Percentiles rank a stretch among this genome's conserved stretches.
These are phyloP conservation scores for Pogonocichla stellata DNA, from an alignment of 2,113 vertebrate species.

Conservation along the genomic window DNA sequence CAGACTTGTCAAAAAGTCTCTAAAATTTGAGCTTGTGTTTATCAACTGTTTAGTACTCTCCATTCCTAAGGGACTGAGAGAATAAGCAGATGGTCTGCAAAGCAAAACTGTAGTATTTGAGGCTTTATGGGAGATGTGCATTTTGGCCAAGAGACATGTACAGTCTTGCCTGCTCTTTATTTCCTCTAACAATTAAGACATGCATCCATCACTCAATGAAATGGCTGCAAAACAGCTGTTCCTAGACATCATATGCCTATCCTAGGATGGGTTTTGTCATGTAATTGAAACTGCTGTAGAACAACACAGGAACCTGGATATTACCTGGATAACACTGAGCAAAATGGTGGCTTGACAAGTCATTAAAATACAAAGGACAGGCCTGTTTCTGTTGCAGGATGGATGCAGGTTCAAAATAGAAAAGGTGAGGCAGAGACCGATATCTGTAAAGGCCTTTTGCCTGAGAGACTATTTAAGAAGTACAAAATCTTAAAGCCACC, in stretches of 20 bases:
- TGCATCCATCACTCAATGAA: background rate
- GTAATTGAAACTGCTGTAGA: background rate
- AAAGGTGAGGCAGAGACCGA: background rate
- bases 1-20: background rate
- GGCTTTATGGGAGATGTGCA: background rate
- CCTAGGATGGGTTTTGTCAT: background rate
- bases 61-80: background rate
- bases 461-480: background rate
- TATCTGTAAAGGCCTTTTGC: background rate
- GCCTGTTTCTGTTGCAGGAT: background rate
- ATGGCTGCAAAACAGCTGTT: background rate
- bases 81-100: background rate
- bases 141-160: background rate
- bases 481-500: background rate
- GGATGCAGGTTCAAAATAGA: background rate
- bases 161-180: background rate
- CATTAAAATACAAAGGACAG: background rate
- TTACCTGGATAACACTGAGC: background rate
- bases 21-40: background rate
- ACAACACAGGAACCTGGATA: background rate
- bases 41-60: background rate
- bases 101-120: background rate
- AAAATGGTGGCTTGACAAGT: background rate
- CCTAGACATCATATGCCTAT: background rate
- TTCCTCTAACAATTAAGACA: background rate